Evolutionary conservation across 2,797 vertebrate species (phyloP).

Genomic region (Epinephelus coioides): DNA sequence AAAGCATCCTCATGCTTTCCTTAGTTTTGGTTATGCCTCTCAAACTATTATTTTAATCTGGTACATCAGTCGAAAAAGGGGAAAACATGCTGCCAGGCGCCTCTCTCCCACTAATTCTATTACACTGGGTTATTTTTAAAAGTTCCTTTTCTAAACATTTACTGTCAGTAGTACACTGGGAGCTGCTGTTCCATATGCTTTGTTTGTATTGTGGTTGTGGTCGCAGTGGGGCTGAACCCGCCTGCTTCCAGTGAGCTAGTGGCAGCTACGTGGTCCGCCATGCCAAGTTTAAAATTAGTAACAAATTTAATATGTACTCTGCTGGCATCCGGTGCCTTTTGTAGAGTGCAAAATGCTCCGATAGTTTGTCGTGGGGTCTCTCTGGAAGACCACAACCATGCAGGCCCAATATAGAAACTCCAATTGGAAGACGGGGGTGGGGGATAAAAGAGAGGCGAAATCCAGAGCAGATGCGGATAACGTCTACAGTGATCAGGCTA

Average conservation of each 20-base stretch:
- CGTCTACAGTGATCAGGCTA: constrained; percentile 63
- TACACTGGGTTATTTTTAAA: constrained; percentile 85
- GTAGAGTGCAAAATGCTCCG: constrained; percentile 88
- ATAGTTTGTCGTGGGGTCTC: constrained; percentile 89
- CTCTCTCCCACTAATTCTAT: constrained; percentile 83
- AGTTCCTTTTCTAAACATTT: constrained; percentile 87
- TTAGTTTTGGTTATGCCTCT: constrained; percentile 59
- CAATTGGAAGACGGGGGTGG: constrained; percentile 76
- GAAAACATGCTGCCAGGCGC: constrained; percentile 71
- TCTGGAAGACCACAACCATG: constrained; percentile 88
- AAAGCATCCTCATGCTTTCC: constrained; percentile 38
- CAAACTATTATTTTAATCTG: constrained; percentile 69
- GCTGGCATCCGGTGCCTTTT: constrained; percentile 87
- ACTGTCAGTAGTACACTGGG: constrained; percentile 83
- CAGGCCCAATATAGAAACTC: constrained; percentile 87
- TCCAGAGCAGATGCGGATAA: constrained; percentile 85
- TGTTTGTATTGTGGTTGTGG: constrained; percentile 92
- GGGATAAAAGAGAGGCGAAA: constrained; percentile 68
- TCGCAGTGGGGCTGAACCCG: constrained; percentile 85
- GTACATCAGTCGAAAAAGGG: constrained; percentile 51
- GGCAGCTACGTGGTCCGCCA: constrained; percentile 87
- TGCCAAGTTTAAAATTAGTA: constrained; percentile 95
- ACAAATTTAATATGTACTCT: constrained; percentile 93
- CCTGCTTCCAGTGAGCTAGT: constrained; percentile 85
- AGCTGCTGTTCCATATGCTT: constrained; percentile 88